Evolutionary conservation across 2,113 vertebrate species (phyloP).

Genomic region (Euleptes europaea): DNA sequence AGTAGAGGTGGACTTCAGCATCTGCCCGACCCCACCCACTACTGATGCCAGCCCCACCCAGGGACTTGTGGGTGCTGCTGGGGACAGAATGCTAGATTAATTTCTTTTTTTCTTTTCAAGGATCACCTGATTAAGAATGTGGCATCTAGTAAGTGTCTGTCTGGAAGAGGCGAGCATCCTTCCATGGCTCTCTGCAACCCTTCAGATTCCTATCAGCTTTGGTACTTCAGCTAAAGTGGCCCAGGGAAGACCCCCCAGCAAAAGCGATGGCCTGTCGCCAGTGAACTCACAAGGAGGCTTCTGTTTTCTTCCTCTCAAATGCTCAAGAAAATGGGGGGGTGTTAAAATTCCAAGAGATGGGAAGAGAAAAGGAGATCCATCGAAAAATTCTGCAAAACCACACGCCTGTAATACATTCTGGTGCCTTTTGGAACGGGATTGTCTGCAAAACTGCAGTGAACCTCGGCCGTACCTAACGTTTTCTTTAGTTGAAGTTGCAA

Average conservation of each 20-base stretch:
- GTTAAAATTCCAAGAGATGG: background rate
- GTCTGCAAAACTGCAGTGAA: background rate
- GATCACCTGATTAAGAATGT: slow-evolving; percentile 83
- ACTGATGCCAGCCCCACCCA: too few species aligned
- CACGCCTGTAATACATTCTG: slow-evolving; percentile 14
- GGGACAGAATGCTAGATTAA: background rate
- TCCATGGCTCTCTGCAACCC: slow-evolving; percentile 77
- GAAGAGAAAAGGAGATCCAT: slow-evolving; percentile 19
- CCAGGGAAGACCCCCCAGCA: background rate
- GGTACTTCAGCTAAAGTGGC: slow-evolving; percentile 81
- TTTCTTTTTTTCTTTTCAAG: slow-evolving; percentile 62
- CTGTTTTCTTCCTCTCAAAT: fast-evolving
- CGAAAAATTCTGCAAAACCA: slow-evolving; percentile 46
- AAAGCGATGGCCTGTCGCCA: background rate
- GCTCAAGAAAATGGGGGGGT: slow-evolving; percentile 21
- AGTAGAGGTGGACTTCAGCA: too few species aligned
- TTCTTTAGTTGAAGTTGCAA: background rate
- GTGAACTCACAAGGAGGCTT: background rate
- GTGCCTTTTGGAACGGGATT: slow-evolving; percentile 24
- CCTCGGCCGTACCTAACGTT: background rate
- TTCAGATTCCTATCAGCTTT: slow-evolving; percentile 80
- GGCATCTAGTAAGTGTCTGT: slow-evolving; percentile 81
- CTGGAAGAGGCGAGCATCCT: slow-evolving; percentile 69
- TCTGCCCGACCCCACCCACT: too few species aligned
- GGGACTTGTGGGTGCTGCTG: background rate